Evolutionary conservation across 2,888 invertebrate genomes (phyloP), one percentile per base, ranked within the genome.

Genomic region (Melanostoma scalare): DNA sequence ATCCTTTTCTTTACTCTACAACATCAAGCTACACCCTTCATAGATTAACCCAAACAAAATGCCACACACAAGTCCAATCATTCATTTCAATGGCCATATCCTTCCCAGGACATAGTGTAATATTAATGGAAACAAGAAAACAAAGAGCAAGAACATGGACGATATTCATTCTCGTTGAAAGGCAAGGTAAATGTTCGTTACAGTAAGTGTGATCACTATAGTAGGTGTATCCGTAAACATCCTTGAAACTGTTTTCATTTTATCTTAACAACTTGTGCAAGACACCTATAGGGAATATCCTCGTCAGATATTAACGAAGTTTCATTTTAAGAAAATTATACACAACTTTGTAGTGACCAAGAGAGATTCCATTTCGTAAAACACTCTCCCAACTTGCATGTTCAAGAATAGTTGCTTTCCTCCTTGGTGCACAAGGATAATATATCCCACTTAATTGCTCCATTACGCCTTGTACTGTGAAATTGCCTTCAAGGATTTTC

Each of bases 401-500:
- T 36, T n/a, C 4, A 20, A 38, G 50, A 44, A 42, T 56, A 20
- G 20, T 38, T 30, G 38, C 53, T 5, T 55, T 61, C 8, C 30
- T 56, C n/a, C 30, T 50, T 52, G 56, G 10, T 52, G 20, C 63
- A 71, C 71, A 77, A 50, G 56, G 36, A 42, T 58, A 44, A 10
- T 55, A 50, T 50, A 52, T 52, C 40, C 52, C 38, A 33, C 40
- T 60, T 72, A 72, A 72, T 67, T 71, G 65, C 38, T 73, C 52
- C 42, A 78, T 67, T 58, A 71, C 40, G 71, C 50, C 63, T 77
- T 77, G 71, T 71, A 58, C 20, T 77, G 56, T 65, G 56, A 58
- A 77, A 77, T 71, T 71, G 77, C 56, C 67, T 44, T 52, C 36
- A 8, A 56, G 40, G 42, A 20, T 60, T 44, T 63, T 31, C n/a